Conservation (phyloP, 2,888 invertebrate genomes). For the Pilophorus perplexus region DNA sequence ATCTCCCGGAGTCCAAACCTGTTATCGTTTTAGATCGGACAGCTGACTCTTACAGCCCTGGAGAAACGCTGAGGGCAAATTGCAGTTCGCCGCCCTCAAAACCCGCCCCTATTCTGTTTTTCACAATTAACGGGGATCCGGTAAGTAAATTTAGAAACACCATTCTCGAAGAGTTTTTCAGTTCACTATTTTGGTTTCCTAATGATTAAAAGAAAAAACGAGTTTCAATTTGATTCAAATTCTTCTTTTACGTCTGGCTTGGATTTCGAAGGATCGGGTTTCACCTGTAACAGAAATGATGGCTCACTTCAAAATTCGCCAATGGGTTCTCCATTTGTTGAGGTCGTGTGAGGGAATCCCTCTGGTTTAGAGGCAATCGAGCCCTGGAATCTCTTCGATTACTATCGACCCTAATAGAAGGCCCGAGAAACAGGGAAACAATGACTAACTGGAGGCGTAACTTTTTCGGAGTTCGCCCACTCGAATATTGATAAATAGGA, state of each 20-base stretch:
- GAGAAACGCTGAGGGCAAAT: slow-evolving; percentile 44
- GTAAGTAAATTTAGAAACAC: slow-evolving; percentile 37
- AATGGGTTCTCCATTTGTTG: no score
- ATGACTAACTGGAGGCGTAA: no score
- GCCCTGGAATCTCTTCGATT: no score
- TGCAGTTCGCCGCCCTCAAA: slow-evolving; percentile 45
- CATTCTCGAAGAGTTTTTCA: neutral
- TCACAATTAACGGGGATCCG: slow-evolving; percentile 43
- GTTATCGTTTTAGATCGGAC: slow-evolving; percentile 38
- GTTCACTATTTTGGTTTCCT: neutral
- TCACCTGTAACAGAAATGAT: slow-evolving; percentile 5
- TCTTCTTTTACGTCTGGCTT: neutral
- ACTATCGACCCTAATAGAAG: no score
- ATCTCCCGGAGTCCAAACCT: slow-evolving; percentile 45
- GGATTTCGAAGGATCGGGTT: no score
- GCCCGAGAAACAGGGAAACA: no score
- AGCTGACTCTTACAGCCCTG: slow-evolving; percentile 41
- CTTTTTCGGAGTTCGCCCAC: neutral
- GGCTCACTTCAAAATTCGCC: no score
- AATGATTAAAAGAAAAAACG: slow-evolving; percentile 9
- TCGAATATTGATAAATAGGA: slow-evolving; percentile 11
- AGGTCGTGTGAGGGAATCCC: no score
- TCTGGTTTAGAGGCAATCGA: no score
- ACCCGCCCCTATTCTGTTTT: slow-evolving; percentile 43
- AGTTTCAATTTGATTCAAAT: slow-evolving; percentile 15